phyloP scores from a whole-genome alignment of 2,888 invertebrate genomes.

The Cremastinae sp. region DNA sequence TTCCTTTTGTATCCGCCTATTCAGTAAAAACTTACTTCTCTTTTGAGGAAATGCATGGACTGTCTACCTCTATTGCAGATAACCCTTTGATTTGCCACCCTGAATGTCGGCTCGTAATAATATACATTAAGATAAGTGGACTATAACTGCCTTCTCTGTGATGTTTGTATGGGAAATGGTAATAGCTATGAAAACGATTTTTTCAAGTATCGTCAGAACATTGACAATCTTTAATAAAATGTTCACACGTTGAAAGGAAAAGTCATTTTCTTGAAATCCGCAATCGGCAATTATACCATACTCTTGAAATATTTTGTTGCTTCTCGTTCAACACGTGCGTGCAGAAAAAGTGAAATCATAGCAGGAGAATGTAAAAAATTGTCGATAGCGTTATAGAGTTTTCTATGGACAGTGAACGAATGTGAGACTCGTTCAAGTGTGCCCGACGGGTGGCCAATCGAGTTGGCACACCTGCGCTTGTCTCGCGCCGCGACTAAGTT shows the following conservation, averaged over 20 bases:
- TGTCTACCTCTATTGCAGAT: slow-evolving; percentile 28
- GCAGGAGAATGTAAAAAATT: slow-evolving; percentile 12
- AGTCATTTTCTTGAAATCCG: no score
- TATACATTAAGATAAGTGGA: slow-evolving; percentile 46
- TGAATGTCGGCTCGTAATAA: slow-evolving; percentile 38
- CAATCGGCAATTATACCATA: no score
- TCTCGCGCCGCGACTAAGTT: slow-evolving; percentile 55
- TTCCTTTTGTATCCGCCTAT: slow-evolving; percentile 16
- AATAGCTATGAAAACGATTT: slow-evolving; percentile 1
- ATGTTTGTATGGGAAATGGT: slow-evolving; percentile 21
- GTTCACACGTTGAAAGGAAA: no score
- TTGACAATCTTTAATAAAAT: no score
- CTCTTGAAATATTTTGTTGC: slow-evolving; percentile 2
- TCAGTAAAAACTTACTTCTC: slow-evolving; percentile 23
- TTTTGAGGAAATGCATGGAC: slow-evolving; percentile 18
- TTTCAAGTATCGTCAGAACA: not conserved
- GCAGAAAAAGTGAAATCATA: slow-evolving; percentile 20
- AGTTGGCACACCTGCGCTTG: slow-evolving; percentile 61
- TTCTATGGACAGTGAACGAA: slow-evolving; percentile 54
- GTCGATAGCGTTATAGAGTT: slow-evolving; percentile 32
- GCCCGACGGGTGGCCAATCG: slow-evolving; percentile 65
- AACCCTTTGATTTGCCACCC: slow-evolving; percentile 45
- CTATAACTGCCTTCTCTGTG: slow-evolving; percentile 19
- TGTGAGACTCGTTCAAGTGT: slow-evolving; percentile 65
- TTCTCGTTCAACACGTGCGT: no score